phyloP scores from a whole-genome alignment of 2,888 invertebrate genomes.

The Steinernema carpocapsae region DNA sequence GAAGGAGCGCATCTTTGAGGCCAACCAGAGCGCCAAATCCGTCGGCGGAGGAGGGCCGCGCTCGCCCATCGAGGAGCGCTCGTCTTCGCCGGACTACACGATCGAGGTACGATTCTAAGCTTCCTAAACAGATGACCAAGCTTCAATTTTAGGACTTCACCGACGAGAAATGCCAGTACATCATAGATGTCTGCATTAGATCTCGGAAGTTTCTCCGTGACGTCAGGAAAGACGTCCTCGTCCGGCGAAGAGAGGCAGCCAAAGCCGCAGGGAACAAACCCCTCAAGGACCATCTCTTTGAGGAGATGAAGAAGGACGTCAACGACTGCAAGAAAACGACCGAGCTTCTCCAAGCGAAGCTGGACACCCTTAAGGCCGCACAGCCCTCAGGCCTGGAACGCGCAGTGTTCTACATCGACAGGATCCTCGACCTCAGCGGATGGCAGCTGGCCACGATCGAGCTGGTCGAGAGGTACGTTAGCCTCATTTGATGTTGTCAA shows the following conservation, averaged over 20 bases:
- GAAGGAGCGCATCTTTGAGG: no score
- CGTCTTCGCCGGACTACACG: constrained; percentile 5
- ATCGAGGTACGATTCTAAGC: neutral
- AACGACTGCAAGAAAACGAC: neutral
- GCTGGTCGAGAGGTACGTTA: constrained; percentile 5
- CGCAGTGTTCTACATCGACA: constrained; percentile 17
- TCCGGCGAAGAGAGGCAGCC: neutral
- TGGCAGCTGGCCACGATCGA: neutral
- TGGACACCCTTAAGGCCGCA: neutral
- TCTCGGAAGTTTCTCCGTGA: constrained; percentile 11
- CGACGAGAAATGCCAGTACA: neutral
- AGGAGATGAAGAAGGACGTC: constrained; percentile 9
- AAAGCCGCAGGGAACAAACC: neutral
- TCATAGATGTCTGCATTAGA: neutral
- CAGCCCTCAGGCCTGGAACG: neutral
- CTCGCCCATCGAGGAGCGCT: neutral
- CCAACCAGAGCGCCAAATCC: neutral
- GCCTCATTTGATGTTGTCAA: no score
- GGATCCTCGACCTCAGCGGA: constrained; percentile 15
- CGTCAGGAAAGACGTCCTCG: neutral
- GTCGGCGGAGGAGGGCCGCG: neutral
- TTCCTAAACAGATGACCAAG: neutral
- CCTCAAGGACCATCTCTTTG: neutral
- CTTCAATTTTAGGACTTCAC: constrained; percentile 4
- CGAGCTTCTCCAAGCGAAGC: neutral